Evolutionary conservation across 2,888 invertebrate genomes (phyloP), one percentile per base, ranked within the genome.

Genomic region (Cenopis cana): DNA sequence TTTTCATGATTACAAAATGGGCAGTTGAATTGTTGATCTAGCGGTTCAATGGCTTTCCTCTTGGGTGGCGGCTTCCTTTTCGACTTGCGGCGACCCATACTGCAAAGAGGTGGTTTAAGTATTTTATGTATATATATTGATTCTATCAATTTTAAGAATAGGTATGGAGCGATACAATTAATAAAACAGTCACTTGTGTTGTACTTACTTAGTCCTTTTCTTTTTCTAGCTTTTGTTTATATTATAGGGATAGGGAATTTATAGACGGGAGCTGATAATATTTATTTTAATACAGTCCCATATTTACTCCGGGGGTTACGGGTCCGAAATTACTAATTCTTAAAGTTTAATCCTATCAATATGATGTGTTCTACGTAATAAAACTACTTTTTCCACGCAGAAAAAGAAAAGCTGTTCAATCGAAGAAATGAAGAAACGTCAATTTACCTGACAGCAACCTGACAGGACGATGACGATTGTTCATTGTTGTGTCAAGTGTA

Each of bases 1-100:
- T 98, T 98, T 90, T 99, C 99, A 87, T 99, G 99, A 90, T 99
- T 99, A 89, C 99, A 99, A 93, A 99, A 99, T 12, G 99, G 99
- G 84, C 99, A 99, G 86, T 99, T 99, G 87, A 99, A 99, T 86
- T 98, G 98, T 70, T 97, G 97, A 86, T 99, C 99, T 68, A 99
- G 93, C 0, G 99, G 98, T 84, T 97, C 96, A 78, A 99, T 98
- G 1, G 97, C 96, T 91, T 98, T 99, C 76, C 97, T 94, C 86
- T 98, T 99, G 66, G 98, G 96, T 62, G 99, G 98, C n/a, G 99
- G 98, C 94, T 99, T 99, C 84, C 98, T 95, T 93, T 99, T 98
- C 74, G 99, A 99, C 94, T 99, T 99, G 74, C 98, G 95, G 81
- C 99, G 96, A 80, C 98, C 99, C 99, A 99, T 99, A 76, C 88